phyloP scores from a whole-genome alignment of 2,113 vertebrate genomes.

The Recurvirostra avosetta region DNA sequence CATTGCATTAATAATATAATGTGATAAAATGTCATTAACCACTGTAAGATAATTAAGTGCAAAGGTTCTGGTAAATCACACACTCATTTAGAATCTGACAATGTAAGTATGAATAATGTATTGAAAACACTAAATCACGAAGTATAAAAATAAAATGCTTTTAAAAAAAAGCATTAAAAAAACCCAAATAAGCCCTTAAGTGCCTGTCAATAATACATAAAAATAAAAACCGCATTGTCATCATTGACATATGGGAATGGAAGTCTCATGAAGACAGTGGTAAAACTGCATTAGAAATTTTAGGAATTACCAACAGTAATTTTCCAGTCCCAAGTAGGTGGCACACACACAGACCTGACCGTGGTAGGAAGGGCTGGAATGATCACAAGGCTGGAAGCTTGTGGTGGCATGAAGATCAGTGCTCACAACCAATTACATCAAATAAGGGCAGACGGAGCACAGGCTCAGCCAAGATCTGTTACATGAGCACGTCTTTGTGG shows the following conservation, averaged over 20 bases:
- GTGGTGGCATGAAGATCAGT: not conserved
- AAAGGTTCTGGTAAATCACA: conserved; percentile 24
- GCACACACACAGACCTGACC: not conserved
- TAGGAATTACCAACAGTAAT: not conserved
- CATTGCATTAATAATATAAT: conserved; percentile 10
- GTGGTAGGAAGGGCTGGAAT: not conserved
- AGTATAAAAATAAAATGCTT: not conserved
- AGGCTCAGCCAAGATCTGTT: not conserved
- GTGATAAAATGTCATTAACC: conserved; percentile 47
- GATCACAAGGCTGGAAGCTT: not conserved
- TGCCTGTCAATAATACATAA: not conserved
- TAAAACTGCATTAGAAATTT: not conserved
- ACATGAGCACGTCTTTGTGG: fast-evolving
- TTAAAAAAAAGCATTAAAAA: not conserved
- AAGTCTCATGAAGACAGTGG: not conserved
- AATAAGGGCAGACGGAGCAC: not conserved
- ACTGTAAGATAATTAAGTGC: conserved; percentile 25
- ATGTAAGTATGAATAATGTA: not conserved
- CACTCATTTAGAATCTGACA: not conserved
- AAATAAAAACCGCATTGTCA: not conserved
- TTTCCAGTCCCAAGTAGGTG: not conserved
- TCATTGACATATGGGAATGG: not conserved
- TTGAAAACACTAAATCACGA: not conserved
- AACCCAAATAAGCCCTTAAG: not conserved
- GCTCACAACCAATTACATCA: not conserved